Percentiles rank a stretch among this genome's conserved stretches.
Evolutionary conservation across 1,140 invertebrate species (phyloP).

Genomic region (Hycleus phaleratus): DNA sequence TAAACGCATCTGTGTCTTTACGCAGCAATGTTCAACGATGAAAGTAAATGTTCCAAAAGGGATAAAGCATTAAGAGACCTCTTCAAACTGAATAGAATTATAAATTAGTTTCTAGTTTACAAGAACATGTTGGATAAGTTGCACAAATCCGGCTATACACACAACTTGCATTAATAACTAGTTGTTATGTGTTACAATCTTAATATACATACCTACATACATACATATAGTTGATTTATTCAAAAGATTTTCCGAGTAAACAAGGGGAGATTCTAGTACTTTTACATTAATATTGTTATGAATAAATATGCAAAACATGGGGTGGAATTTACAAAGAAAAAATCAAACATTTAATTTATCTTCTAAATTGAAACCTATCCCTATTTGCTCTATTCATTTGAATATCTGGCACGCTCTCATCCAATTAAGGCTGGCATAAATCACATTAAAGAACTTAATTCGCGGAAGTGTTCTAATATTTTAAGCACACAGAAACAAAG

Average conservation of each 20-base stretch:
- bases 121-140: slow-evolving; percentile 21
- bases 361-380: not conserved
- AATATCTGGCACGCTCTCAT: slow-evolving; percentile 12
- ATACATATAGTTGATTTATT: too few relatives aligned
- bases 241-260: too few relatives aligned
- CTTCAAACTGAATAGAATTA: slow-evolving; percentile 18
- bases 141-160: slow-evolving; percentile 15
- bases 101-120: slow-evolving; percentile 23
- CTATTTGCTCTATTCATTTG: slow-evolving; percentile 11
- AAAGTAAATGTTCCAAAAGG: not conserved
- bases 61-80: slow-evolving; percentile 10
- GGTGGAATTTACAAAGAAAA: too few relatives aligned
- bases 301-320: too few relatives aligned
- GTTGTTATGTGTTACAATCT: slow-evolving; percentile 1
- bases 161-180: slow-evolving; percentile 21
- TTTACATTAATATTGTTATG: too few relatives aligned
- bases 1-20: too few relatives aligned
- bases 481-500: slow-evolving; percentile 19
- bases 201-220: too few relatives aligned
- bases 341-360: too few relatives aligned
- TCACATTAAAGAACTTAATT: slow-evolving; percentile 26
- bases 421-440: slow-evolving; percentile 25
- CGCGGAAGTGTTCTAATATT: slow-evolving; percentile 23
- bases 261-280: too few relatives aligned
- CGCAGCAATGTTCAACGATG: too few relatives aligned